Conservation (phyloP, 1,140 invertebrate species). For the Capitella teleta region DNA sequence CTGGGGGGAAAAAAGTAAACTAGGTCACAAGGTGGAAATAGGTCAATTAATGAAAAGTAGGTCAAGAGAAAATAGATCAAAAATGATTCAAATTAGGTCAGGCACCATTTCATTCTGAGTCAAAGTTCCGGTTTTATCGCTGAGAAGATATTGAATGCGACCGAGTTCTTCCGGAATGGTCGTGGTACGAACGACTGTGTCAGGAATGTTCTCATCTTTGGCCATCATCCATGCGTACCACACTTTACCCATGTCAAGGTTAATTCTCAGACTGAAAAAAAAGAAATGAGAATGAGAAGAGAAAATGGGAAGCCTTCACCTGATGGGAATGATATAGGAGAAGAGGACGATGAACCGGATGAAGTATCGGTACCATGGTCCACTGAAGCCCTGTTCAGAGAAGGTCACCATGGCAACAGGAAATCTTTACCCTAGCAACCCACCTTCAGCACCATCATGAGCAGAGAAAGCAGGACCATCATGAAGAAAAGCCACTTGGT, state of each 20-base stretch:
- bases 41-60: not conserved
- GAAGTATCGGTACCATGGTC: constrained; percentile 93
- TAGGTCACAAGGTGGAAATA: not conserved
- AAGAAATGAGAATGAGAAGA: no score
- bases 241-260: constrained; percentile 96
- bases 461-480: constrained; percentile 76
- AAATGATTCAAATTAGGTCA: not conserved
- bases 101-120: constrained; percentile 94
- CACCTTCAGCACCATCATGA: constrained; percentile 87
- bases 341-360: constrained; percentile 94
- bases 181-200: constrained; percentile 93
- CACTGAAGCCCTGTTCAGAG: constrained; percentile 66
- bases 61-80: not conserved
- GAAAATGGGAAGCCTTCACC: constrained; percentile 48
- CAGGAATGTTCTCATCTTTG: constrained; percentile 78
- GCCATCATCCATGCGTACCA: constrained; percentile 97
- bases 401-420: not conserved
- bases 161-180: constrained; percentile 98
- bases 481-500: constrained; percentile 91
- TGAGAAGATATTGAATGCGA: constrained; percentile 84
- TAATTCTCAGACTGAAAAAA: constrained; percentile 84
- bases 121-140: constrained; percentile 96
- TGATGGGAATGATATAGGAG: constrained; percentile 98
- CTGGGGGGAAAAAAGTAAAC: constrained; percentile 20
- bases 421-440: not conserved